phyloP scores from a whole-genome alignment of 2,888 invertebrate genomes.

The Thalpophila matura region DNA sequence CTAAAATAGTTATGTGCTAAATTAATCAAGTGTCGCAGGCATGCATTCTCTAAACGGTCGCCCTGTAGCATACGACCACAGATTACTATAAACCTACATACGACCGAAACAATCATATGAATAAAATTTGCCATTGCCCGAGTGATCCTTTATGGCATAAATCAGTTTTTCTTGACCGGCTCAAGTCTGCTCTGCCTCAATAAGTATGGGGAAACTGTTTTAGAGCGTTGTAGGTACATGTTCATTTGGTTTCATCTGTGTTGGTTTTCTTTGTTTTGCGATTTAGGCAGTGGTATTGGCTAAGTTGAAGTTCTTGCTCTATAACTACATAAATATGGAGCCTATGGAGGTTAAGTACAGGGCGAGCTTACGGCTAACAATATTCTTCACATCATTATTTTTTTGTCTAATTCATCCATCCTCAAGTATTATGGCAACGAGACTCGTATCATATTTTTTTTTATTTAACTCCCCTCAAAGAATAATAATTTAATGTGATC shows the following conservation, averaged over 20 bases:
- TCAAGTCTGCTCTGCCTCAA: background rate
- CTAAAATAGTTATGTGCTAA: too few species aligned
- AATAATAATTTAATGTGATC: too few species aligned
- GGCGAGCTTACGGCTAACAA: too few species aligned
- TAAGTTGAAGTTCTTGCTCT: background rate
- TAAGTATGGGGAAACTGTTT: slow-evolving; percentile 12
- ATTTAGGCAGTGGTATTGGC: slow-evolving; percentile 1
- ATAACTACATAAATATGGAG: background rate
- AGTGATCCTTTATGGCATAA: too few species aligned
- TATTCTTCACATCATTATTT: background rate
- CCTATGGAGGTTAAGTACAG: too few species aligned
- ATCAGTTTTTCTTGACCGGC: background rate
- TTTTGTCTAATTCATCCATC: background rate
- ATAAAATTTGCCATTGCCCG: too few species aligned
- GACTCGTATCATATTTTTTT: background rate
- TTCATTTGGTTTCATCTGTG: slow-evolving; percentile 44
- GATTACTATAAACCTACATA: too few species aligned
- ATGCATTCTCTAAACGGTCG: too few species aligned
- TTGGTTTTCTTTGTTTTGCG: slow-evolving; percentile 43
- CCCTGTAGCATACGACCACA: too few species aligned
- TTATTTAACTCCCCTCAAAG: background rate
- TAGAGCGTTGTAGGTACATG: slow-evolving; percentile 7
- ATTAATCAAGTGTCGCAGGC: too few species aligned
- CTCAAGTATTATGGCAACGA: background rate
- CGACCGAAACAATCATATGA: too few species aligned